Conservation (phyloP, 2,888 invertebrate species). For the Lasius platythorax region DNA sequence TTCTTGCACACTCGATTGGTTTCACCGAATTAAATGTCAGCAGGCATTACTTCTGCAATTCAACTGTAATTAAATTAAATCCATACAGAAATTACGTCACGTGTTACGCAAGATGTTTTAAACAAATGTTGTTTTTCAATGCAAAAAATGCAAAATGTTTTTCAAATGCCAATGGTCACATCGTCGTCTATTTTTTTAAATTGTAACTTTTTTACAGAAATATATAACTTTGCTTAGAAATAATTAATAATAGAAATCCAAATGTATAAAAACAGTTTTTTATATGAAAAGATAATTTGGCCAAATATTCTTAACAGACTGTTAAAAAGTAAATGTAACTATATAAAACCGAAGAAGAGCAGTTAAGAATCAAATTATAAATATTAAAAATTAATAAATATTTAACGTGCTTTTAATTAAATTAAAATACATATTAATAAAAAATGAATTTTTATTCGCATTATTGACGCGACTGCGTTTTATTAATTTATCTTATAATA, state of each 20-base stretch:
- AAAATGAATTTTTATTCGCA: slow-evolving; percentile 63
- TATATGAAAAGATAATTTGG: neutral
- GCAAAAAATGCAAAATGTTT: neutral
- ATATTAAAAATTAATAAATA: slow-evolving; percentile 62
- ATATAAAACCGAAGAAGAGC: neutral
- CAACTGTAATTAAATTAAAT: slow-evolving; percentile 14
- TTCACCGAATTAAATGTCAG: neutral
- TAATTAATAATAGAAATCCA: neutral
- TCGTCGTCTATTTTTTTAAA: neutral
- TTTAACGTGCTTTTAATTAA: slow-evolving; percentile 65
- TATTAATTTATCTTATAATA: slow-evolving; percentile 48
- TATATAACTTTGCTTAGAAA: neutral
- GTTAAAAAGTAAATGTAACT: neutral
- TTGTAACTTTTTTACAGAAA: neutral
- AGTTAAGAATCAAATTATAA: neutral
- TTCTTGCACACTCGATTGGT: neutral
- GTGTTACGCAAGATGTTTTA: neutral
- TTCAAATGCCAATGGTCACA: neutral
- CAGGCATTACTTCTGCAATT: neutral
- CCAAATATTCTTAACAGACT: neutral
- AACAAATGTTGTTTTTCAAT: neutral
- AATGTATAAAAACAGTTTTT: neutral
- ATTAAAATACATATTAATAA: slow-evolving; percentile 64
- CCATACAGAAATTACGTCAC: neutral
- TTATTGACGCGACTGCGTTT: slow-evolving; percentile 57